Conservation (phyloP, 2,113 vertebrate species). For the Pterophyllum scalare region DNA sequence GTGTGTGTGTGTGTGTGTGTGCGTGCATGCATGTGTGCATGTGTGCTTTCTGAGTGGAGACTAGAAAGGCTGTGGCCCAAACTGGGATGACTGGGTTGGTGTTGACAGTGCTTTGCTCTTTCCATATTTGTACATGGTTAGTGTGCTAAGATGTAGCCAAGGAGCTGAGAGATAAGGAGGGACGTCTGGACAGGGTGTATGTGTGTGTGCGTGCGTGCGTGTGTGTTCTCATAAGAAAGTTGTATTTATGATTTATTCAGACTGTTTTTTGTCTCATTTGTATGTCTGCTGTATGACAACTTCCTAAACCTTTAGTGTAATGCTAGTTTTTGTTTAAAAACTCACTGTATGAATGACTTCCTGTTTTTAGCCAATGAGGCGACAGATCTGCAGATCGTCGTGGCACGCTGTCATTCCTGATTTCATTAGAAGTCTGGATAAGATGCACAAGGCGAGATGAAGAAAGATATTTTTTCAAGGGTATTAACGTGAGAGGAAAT, state of each 20-base stretch:
- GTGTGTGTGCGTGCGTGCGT: conserved; percentile 27
- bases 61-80: neutral
- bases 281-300: neutral
- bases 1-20: neutral
- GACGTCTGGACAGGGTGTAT: conserved; percentile 21
- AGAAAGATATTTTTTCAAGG: neutral
- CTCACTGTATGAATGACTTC: neutral
- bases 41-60: neutral
- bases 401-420: conserved; percentile 18
- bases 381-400: conserved; percentile 33
- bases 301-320: neutral
- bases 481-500: neutral
- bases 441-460: neutral
- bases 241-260: neutral
- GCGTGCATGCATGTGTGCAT: neutral
- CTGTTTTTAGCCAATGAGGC: conserved; percentile 43
- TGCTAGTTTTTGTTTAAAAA: neutral
- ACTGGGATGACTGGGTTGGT: conserved; percentile 48
- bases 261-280: neutral
- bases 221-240: conserved; percentile 7
- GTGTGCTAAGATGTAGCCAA: conserved; percentile 60
- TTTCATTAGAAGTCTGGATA: conserved; percentile 26
- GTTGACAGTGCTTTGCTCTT: conserved; percentile 48
- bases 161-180: conserved; percentile 49
- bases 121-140: conserved; percentile 68